Evolutionary conservation across 2,797 vertebrate genomes (phyloP).

Genomic region (Botia kubotai): DNA sequence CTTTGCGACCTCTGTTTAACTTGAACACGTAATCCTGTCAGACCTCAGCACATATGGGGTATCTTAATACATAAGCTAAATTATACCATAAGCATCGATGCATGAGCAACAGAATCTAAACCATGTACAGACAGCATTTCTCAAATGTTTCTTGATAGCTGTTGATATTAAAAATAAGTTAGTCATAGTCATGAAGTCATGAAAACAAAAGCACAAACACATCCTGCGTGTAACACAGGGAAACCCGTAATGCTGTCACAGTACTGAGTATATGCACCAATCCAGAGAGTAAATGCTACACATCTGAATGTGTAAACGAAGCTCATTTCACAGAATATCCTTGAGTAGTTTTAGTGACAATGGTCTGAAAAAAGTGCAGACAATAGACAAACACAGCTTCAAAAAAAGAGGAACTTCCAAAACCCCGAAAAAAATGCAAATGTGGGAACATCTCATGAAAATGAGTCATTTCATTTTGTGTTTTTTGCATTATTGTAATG

Average conservation of each 20-base stretch:
- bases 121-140: neutral
- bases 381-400: neutral
- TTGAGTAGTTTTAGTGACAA: neutral
- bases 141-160: too few relatives aligned
- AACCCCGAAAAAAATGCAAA: neutral
- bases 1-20: neutral
- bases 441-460: too few relatives aligned
- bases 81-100: neutral
- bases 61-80: neutral
- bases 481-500: neutral
- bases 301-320: neutral
- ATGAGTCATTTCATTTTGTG: neutral
- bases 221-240: neutral
- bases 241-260: neutral
- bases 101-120: neutral
- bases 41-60: neutral
- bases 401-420: neutral
- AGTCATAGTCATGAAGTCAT: too few relatives aligned
- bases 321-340: neutral
- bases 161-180: too few relatives aligned
- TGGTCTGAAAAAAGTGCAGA: neutral
- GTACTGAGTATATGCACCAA: neutral
- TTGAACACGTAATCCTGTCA: neutral
- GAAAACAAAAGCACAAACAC: neutral
- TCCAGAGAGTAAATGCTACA: constrained; percentile 15